phyloP scores from a whole-genome alignment of 2,888 invertebrate genomes.

The Drosophila mayaguana region DNA sequence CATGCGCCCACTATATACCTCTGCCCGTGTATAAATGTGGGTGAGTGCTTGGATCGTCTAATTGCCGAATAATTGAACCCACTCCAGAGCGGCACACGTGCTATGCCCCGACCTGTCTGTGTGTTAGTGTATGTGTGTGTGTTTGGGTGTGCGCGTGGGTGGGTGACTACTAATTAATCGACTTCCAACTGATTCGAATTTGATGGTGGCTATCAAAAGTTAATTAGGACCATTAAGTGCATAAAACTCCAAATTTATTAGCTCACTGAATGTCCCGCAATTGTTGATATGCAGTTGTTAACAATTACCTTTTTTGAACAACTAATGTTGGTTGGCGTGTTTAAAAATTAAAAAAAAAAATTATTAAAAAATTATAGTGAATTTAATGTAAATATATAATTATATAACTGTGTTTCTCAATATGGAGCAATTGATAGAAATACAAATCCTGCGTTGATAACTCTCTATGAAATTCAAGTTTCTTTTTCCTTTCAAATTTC shows the following conservation, averaged over 20 bases:
- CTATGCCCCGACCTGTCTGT: constrained; percentile 37
- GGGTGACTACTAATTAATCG: constrained; percentile 76
- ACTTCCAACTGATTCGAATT: constrained; percentile 77
- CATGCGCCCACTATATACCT: constrained; percentile 25
- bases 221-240: constrained; percentile 70
- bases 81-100: constrained; percentile 65
- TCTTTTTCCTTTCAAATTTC: background rate
- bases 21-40: constrained; percentile 1
- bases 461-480: background rate
- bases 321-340: constrained; percentile 2
- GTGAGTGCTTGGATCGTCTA: constrained; percentile 54
- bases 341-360: too few relatives aligned
- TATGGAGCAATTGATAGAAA: background rate
- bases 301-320: constrained; percentile 24
- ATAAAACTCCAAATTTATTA: constrained; percentile 63
- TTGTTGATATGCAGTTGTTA: constrained; percentile 2
- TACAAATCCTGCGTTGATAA: background rate
- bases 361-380: background rate
- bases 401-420: fast-evolving
- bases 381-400: background rate
- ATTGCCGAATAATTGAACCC: constrained; percentile 75
- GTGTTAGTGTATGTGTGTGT: constrained; percentile 1
- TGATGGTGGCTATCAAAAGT: constrained; percentile 79
- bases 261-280: constrained; percentile 8
- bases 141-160: constrained; percentile 17